A percentile compares a stretch with the other conserved stretches of the same genome.
phyloP scores from a whole-genome alignment of 2,888 invertebrate genomes.

The Hipparchia sbordonii region DNA sequence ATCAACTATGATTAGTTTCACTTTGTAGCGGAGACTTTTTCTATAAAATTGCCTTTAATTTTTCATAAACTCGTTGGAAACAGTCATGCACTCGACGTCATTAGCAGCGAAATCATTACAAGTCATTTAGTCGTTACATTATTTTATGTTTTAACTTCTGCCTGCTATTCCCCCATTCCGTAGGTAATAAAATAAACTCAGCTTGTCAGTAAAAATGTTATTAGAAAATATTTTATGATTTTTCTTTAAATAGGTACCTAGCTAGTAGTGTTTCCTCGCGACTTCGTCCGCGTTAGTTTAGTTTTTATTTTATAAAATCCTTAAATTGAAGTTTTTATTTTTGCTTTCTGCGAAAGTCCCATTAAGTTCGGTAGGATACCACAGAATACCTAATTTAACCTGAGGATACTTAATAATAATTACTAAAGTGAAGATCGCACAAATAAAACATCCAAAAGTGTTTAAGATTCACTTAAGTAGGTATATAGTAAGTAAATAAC shows the following conservation, averaged over 20 bases:
- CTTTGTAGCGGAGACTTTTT: conserved; percentile 19
- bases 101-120: neutral
- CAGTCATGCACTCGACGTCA: neutral
- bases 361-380: no score
- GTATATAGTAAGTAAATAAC: no score
- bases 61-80: conserved; percentile 11
- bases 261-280: neutral
- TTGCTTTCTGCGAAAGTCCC: no score
- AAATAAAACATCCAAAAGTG: no score
- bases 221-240: neutral
- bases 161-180: neutral
- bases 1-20: conserved; percentile 31
- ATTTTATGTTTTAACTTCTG: neutral
- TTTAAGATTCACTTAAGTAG: no score
- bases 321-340: no score
- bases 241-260: neutral
- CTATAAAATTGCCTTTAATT: conserved; percentile 18
- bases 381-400: no score
- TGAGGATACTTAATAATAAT: no score
- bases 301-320: no score
- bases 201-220: neutral
- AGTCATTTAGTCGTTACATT: neutral
- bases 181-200: neutral
- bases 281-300: neutral
- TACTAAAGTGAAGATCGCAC: no score